Evolutionary conservation across 2,888 invertebrate species (phyloP).

Genomic region (Xestia sexstrigata): DNA sequence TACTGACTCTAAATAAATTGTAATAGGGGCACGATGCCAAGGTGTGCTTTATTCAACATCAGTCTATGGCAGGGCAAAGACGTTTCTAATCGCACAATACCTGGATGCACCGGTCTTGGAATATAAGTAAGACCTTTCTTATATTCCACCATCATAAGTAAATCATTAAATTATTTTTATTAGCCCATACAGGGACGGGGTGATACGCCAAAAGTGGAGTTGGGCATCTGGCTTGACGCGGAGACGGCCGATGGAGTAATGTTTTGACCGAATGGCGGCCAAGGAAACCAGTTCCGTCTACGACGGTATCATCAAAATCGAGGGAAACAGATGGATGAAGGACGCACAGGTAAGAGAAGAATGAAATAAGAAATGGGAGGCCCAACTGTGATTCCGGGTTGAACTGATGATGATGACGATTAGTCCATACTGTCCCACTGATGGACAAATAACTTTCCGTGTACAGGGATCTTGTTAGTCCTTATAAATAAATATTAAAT

Average conservation of each 20-base stretch:
- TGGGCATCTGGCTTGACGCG: background rate
- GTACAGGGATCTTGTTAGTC: background rate
- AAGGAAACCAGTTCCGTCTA: background rate
- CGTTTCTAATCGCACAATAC: background rate
- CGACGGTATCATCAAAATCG: background rate
- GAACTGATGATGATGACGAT: background rate
- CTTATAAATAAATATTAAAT: background rate
- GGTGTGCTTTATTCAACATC: background rate
- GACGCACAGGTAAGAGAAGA: background rate
- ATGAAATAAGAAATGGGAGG: background rate
- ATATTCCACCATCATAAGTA: no score
- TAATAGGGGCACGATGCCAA: background rate
- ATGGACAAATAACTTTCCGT: background rate
- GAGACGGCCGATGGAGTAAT: background rate
- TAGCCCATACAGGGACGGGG: background rate
- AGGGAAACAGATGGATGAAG: background rate
- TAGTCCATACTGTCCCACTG: background rate
- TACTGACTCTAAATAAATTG: no score
- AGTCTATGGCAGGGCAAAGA: background rate
- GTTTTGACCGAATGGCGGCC: background rate
- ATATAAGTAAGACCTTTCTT: background rate
- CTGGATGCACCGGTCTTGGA: background rate
- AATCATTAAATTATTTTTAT: background rate
- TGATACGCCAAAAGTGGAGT: background rate
- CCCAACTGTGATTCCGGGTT: background rate